Base-by-base conservation (phyloP, 2,797 vertebrate species). In the Enteromius treurensis region DNA sequence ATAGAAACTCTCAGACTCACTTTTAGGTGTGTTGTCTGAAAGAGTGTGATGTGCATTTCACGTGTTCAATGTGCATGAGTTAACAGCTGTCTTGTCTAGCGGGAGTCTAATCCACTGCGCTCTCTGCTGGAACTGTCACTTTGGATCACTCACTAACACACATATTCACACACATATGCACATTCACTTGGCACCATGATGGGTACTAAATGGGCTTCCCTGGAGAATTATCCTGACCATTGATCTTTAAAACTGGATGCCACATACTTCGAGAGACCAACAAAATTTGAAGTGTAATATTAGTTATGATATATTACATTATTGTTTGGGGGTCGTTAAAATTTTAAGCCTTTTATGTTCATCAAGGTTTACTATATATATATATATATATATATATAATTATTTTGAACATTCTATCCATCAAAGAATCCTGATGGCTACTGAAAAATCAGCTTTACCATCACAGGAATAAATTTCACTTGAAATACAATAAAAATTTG, bases 31-130 rank as follows among this genome's bases (percentile, higher is more conserved):
- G 73, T 34, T 47, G 10, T 69, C 13, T 70, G 34, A 37, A 42
- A 73, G 60, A 32, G 62, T 79, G 80, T 64, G 29, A 79, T 49
- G 32, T 74, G 42, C 21, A 23, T 69, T 55, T 77, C 60, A 84
- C 64, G 47, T 77, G 70, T 83, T 49, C 11, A 5, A 13, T 58
- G 34, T 84, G 26, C 5, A 1, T 84, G 79, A 85, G 71, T 85
- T 87, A 34, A 26, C 65, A 40, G 26, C 26, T n/a, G 15, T 29
- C 19, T 42, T 87, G 47, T 83, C 40, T 11, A 77, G 53, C 37
- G 0, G 75, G 77, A 32, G 55, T 69, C 49, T 88, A 84, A 88
- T 82, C 76, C 58, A 70, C 23, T 80, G 77, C 32, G 51, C 53
- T 84, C 73, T 74, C 34, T 77, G 55, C 77, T 65, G 51, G 23